phyloP scores from a whole-genome alignment of 2,113 vertebrate genomes.

The Cheirogaleus medius region DNA sequence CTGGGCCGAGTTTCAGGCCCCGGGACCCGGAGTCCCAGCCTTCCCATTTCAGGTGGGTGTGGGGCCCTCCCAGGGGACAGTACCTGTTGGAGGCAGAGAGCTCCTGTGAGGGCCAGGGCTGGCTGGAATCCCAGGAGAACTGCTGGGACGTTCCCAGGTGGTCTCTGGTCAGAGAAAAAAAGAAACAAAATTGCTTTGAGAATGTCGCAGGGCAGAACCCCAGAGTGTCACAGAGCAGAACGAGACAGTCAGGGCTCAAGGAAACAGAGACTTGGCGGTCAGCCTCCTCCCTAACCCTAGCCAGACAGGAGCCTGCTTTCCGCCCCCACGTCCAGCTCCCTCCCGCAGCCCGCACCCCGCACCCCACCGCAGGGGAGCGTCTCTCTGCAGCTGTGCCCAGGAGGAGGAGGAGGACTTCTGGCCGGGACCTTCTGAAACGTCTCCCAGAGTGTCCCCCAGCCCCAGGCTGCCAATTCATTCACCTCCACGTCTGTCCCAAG shows the following conservation, averaged over 20 bases:
- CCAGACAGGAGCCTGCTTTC: not conserved
- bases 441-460: fast-evolving
- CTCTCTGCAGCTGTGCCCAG: not conserved
- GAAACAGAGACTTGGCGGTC: fast-evolving
- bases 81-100: slow-evolving; percentile 93
- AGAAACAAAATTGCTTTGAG: slow-evolving; percentile 47
- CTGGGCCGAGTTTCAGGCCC: not conserved
- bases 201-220: not conserved
- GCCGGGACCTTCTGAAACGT: not conserved
- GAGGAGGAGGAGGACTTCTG: not conserved
- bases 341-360: not conserved
- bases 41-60: not conserved
- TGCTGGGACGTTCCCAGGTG: slow-evolving; percentile 95
- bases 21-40: not conserved
- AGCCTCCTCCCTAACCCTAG: not conserved
- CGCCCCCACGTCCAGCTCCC: not conserved
- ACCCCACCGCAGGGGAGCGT: fast-evolving
- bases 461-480: not conserved
- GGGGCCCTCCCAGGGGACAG: not conserved
- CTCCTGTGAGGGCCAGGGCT: slow-evolving; percentile 91
- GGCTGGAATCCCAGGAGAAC: slow-evolving; percentile 88
- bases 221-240: not conserved
- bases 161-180: slow-evolving; percentile 88
- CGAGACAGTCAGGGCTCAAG: too few species aligned
- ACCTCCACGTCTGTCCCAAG: not conserved